phyloP scores from a whole-genome alignment of 2,113 vertebrate species.

The Rhinichthys klamathensis region DNA sequence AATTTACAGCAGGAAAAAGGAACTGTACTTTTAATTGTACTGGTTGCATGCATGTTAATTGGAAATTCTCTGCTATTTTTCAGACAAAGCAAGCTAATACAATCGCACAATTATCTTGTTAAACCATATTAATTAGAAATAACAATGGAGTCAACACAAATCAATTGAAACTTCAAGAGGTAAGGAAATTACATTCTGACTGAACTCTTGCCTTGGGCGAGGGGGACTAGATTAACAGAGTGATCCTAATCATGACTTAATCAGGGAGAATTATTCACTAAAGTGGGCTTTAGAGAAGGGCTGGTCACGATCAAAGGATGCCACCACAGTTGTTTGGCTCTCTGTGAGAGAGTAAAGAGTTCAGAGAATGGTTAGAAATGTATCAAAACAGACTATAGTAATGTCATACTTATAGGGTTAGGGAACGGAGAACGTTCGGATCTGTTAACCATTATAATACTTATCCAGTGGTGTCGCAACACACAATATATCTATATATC shows the following conservation, averaged over 20 bases:
- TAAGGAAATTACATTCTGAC: conserved; percentile 46
- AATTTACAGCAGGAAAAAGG: conserved; percentile 10
- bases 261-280: conserved; percentile 45
- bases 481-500: neutral
- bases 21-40: conserved; percentile 10
- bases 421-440: neutral
- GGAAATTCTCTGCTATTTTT: conserved; percentile 56
- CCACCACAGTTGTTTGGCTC: neutral
- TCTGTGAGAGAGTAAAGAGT: neutral
- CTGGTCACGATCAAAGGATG: conserved; percentile 10
- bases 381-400: neutral
- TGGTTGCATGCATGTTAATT: conserved; percentile 56
- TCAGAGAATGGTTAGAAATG: neutral
- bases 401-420: neutral
- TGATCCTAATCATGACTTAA: conserved; percentile 53
- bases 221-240: conserved; percentile 33
- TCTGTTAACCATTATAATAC: neutral
- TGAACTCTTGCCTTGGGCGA: conserved; percentile 30
- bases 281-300: conserved; percentile 12
- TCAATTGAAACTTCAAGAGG: conserved; percentile 56
- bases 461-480: neutral
- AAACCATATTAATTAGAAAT: conserved; percentile 67
- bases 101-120: conserved; percentile 63
- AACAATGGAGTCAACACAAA: conserved; percentile 62
- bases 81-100: conserved; percentile 53